Percentiles rank a stretch among this genome's conserved stretches.
phyloP scores from a whole-genome alignment of 2,888 invertebrate species.

The Sphaerophoria taeniata region DNA sequence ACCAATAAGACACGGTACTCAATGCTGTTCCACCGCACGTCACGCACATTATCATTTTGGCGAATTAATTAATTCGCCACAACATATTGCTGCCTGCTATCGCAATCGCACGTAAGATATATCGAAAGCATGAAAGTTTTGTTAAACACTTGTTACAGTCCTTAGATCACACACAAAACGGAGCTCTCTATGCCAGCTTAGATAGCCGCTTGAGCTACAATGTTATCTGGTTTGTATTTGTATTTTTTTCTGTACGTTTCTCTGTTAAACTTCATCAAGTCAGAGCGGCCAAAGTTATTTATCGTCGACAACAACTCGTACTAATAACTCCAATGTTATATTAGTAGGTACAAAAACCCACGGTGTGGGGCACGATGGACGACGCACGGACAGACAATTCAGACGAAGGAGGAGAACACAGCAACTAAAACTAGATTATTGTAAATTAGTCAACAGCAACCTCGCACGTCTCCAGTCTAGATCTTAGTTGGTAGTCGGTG shows the following conservation, averaged over 20 bases:
- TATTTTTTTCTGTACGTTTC: slow-evolving; percentile 29
- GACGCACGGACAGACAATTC: not conserved
- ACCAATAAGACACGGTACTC: slow-evolving; percentile 44
- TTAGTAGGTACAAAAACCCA: slow-evolving; percentile 56
- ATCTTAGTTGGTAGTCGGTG: slow-evolving; percentile 52
- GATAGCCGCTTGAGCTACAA: slow-evolving; percentile 27
- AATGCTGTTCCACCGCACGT: slow-evolving; percentile 53
- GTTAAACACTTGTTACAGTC: slow-evolving; percentile 68
- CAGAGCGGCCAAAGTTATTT: slow-evolving; percentile 66
- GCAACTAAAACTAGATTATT: slow-evolving; percentile 64
- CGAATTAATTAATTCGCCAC: slow-evolving; percentile 66
- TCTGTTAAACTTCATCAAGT: slow-evolving; percentile 60
- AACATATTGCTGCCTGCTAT: slow-evolving; percentile 39
- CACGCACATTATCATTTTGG: slow-evolving; percentile 65
- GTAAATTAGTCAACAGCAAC: slow-evolving; percentile 69
- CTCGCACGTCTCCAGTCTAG: slow-evolving; percentile 4
- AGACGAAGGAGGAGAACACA: slow-evolving; percentile 5
- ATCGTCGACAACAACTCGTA: slow-evolving; percentile 68
- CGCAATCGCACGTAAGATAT: slow-evolving; percentile 51
- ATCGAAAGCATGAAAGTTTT: slow-evolving; percentile 61
- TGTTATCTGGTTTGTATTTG: not conserved
- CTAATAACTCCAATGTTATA: slow-evolving; percentile 73
- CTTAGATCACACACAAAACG: slow-evolving; percentile 27
- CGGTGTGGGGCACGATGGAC: not conserved
- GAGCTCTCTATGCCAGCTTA: slow-evolving; percentile 13